These are phyloP conservation scores for Drosophila albomicans DNA, from an alignment of 1,140 invertebrate genomes.

Conservation along the genomic window DNA sequence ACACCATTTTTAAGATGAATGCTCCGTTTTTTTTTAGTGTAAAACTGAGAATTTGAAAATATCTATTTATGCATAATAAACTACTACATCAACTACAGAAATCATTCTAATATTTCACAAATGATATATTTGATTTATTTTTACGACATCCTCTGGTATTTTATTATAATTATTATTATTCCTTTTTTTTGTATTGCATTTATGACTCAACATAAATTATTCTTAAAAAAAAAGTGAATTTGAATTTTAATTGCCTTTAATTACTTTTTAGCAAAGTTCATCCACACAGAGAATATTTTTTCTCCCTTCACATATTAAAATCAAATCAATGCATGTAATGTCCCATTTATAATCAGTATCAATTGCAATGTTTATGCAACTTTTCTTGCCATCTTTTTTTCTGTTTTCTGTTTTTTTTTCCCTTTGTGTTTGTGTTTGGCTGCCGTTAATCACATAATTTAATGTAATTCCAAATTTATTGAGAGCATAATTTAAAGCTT, in stretches of 20 bases:
- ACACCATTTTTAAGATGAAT: too few relatives aligned
- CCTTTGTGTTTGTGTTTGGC: too few relatives aligned
- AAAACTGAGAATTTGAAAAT: too few relatives aligned
- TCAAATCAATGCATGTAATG: constrained; percentile 10
- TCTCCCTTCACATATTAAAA: not conserved
- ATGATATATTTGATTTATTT: not conserved
- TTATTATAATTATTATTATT: not conserved
- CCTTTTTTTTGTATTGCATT: too few relatives aligned
- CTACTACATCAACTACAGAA: not conserved
- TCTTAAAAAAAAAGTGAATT: not conserved
- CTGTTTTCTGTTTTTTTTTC: not conserved
- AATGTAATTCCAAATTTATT: constrained; percentile 8
- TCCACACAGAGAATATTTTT: not conserved
- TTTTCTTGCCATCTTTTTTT: not conserved
- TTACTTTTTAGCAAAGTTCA: not conserved
- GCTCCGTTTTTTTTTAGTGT: too few relatives aligned
- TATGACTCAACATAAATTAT: not conserved
- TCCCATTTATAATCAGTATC: constrained; percentile 1
- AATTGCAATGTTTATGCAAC: constrained; percentile 7
- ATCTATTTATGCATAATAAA: not conserved
- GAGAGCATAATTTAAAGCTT: constrained; percentile 1
- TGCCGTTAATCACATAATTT: not conserved
- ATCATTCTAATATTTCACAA: not conserved
- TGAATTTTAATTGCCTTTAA: constrained; percentile 15
- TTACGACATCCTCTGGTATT: not conserved